These are phyloP conservation scores for Anoplopoma fimbria DNA, from an alignment of 2,113 vertebrate genomes.

Conservation along the genomic window DNA sequence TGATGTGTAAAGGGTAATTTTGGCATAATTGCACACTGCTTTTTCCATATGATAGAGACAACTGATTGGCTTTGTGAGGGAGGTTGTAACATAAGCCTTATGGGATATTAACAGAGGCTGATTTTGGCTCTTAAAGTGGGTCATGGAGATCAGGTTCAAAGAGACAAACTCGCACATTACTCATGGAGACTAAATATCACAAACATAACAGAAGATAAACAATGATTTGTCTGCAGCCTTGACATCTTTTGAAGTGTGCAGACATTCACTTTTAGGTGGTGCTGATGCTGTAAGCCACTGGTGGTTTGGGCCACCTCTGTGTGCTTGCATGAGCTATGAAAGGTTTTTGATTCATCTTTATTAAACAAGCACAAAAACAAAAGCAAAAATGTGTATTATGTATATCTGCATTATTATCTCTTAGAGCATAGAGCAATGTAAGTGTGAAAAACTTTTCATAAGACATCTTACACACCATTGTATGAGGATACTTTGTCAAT, in stretches of 20 bases:
- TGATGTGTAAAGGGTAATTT: slow-evolving; percentile 13
- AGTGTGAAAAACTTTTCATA: background rate
- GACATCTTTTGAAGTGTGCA: slow-evolving; percentile 36
- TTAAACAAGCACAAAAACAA: too few species aligned
- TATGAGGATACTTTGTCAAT: background rate
- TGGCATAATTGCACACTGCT: slow-evolving; percentile 22
- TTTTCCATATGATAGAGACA: slow-evolving; percentile 32
- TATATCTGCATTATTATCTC: background rate
- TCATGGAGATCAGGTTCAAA: slow-evolving; percentile 61
- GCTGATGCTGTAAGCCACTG: slow-evolving; percentile 22
- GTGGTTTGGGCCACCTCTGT: slow-evolving; percentile 28
- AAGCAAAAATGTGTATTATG: too few species aligned
- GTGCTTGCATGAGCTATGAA: slow-evolving; percentile 24
- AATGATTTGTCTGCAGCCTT: slow-evolving; percentile 16
- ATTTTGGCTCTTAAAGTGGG: slow-evolving; percentile 57
- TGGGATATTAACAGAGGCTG: slow-evolving; percentile 47
- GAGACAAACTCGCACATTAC: slow-evolving; percentile 50
- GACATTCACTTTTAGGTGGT: slow-evolving; percentile 27
- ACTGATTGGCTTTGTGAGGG: background rate
- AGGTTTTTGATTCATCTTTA: slow-evolving; percentile 32
- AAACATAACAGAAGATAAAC: slow-evolving; percentile 42
- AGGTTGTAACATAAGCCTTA: slow-evolving; percentile 30
- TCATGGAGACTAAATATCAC: slow-evolving; percentile 45
- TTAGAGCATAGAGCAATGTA: background rate
- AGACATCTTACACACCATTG: background rate